Base-by-base conservation (phyloP, 92 coral and sea anemone species). In the Epizoanthus illoricatus region DNA sequence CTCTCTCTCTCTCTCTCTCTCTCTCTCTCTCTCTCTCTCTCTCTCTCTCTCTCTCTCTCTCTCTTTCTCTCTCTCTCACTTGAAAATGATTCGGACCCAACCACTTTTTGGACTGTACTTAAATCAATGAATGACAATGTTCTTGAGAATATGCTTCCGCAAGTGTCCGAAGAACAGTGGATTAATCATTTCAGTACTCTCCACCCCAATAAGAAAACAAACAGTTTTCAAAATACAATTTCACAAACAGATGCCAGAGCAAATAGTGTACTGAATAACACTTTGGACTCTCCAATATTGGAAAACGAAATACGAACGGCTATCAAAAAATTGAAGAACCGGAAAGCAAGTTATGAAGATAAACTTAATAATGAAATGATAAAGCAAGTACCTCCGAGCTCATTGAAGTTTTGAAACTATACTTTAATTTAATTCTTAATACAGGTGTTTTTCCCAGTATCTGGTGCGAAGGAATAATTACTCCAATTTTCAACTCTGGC, bases 351-450 rank as follows among this genome's bases (percentile, higher is more conserved):
- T 20, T 59, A 58, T 74, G 49, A 74, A 2, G 84, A 87, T 75
- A 73, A 42, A 74, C 75, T 87, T 7, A 59, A 21, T 5, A 84
- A 87, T 68, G 91, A 88, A 70, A 88, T 88, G 85, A 84, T 88
- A 39, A 81, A 75, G 67, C 68, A 55, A 79, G 76, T 61, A 63
- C 84, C 11, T 70, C 79, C n/a, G 21, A 23, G 16, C 45, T 87
- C 52, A 52, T 78, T n/a, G 11, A 59, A 10, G 88, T 67, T 4
- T 87, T 63, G 36, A 21, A 68, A 28, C 54, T 84, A 54, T 54
- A 69, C 56, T 87, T 87, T 70, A 87, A 87, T 56, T 67, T 87
- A 36, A 69, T 87, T 56, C 68, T 87, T 28, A 33, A 43, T 43
- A 8, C 33, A 28, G 33, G 33, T 28, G 33, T 28, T 28, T 28